These are phyloP conservation scores for Lutjanus erythropterus DNA, from an alignment of 2,113 vertebrate genomes.

Conservation along the genomic window DNA sequence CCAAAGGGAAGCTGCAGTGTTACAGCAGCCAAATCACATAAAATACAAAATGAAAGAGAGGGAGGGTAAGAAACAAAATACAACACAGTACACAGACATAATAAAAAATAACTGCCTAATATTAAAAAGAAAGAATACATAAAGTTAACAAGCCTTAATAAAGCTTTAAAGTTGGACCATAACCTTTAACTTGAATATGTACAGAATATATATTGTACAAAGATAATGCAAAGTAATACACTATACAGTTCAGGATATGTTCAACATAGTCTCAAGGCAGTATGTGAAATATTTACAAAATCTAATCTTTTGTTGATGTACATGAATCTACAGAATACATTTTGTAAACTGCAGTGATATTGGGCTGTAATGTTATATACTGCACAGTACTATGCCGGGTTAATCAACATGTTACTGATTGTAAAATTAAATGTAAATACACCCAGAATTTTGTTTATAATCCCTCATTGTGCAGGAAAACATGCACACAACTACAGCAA, in stretches of 20 bases:
- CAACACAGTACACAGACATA: neutral
- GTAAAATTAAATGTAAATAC: neutral
- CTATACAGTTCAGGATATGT: neutral
- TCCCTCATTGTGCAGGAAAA: neutral
- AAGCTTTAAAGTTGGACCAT: neutral
- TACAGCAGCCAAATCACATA: neutral
- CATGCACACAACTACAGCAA: neutral
- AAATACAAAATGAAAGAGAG: neutral
- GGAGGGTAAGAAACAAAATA: neutral
- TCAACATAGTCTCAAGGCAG: no score
- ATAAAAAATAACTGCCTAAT: no score
- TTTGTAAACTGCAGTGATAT: no score
- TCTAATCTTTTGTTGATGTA: no score
- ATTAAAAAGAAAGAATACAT: neutral
- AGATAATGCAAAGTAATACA: neutral
- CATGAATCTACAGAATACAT: no score
- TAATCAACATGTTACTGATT: no score
- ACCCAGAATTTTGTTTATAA: neutral
- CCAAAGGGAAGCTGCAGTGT: neutral
- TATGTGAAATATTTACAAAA: no score
- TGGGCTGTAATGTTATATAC: no score
- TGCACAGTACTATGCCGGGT: no score
- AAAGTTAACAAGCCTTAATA: neutral
- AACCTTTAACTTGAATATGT: neutral
- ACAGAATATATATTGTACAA: neutral